Evolutionary conservation across 2,888 invertebrate genomes (phyloP).

Genomic region (Criorhina ranunculi): DNA sequence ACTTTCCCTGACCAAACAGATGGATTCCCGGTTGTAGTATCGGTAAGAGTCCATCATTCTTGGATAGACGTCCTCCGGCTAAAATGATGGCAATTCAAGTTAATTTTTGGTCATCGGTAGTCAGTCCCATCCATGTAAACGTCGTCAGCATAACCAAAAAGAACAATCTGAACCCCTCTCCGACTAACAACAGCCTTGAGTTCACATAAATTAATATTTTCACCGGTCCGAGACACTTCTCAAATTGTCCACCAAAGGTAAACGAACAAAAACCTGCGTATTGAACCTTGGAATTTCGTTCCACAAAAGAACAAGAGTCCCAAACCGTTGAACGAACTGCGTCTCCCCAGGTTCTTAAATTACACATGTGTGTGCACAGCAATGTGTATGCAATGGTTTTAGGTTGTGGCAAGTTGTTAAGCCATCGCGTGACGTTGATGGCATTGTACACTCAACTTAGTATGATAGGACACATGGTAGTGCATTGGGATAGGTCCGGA

Average conservation of each 20-base stretch:
- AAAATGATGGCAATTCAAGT: no score
- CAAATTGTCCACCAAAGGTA: neutral
- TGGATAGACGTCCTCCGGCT: no score
- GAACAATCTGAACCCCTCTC: constrained; percentile 1
- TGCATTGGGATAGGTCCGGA: constrained; percentile 66
- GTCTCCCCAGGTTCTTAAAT: constrained; percentile 32
- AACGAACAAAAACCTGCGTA: constrained; percentile 1
- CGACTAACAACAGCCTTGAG: constrained; percentile 3
- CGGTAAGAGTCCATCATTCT: no score
- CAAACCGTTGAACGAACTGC: constrained; percentile 31
- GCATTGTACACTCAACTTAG: constrained; percentile 45
- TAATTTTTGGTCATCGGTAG: no score
- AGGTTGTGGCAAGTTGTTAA: constrained; percentile 36
- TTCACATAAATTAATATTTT: constrained; percentile 4
- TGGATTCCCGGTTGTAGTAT: no score
- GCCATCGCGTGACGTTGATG: constrained; percentile 61
- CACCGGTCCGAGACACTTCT: neutral
- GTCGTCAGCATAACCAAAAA: neutral
- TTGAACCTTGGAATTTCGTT: constrained; percentile 9
- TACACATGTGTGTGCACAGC: constrained; percentile 44
- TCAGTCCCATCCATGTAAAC: neutral
- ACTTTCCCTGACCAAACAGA: no score
- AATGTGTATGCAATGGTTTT: constrained; percentile 26
- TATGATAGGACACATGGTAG: constrained; percentile 63
- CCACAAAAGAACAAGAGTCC: neutral